Percentiles rank a stretch among this genome's conserved stretches.
Evolutionary conservation across 1,140 invertebrate genomes (phyloP).

Genomic region (Microplitis demolitor): DNA sequence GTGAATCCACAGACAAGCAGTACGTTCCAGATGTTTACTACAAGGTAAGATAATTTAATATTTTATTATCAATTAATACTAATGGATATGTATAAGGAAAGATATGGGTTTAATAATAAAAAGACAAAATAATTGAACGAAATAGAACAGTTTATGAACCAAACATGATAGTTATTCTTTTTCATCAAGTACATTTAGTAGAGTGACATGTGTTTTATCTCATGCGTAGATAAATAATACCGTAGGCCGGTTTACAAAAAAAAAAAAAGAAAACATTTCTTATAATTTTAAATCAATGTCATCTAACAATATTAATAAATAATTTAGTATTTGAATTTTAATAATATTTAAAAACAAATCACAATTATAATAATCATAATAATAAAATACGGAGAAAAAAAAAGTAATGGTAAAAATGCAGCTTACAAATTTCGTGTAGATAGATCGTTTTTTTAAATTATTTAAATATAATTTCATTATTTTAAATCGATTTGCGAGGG

Average conservation of each 20-base stretch:
- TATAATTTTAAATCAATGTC: background rate
- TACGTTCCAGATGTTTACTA: constrained; percentile 99
- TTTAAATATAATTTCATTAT: constrained; percentile 11
- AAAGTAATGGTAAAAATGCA: background rate
- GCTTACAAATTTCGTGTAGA: background rate
- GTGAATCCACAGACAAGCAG: constrained; percentile 90
- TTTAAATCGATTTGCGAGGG: constrained; percentile 21
- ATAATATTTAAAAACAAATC: background rate
- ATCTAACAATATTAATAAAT: background rate
- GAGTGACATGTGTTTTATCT: background rate
- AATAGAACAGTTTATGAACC: constrained; percentile 15
- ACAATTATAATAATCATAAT: background rate
- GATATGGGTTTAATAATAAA: background rate
- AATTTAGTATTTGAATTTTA: background rate
- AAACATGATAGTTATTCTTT: constrained; percentile 12
- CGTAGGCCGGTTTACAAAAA: background rate
- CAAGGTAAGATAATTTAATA: constrained; percentile 73
- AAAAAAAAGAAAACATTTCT: background rate
- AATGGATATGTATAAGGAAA: constrained; percentile 16
- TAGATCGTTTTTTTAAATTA: constrained; percentile 9
- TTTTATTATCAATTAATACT: background rate
- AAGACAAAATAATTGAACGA: background rate
- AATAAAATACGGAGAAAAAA: background rate
- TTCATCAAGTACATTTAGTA: constrained; percentile 20
- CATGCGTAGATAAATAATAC: constrained; percentile 9